Evolutionary conservation across 1,140 invertebrate species (phyloP).

Genomic region (Zaprionus capensis): DNA sequence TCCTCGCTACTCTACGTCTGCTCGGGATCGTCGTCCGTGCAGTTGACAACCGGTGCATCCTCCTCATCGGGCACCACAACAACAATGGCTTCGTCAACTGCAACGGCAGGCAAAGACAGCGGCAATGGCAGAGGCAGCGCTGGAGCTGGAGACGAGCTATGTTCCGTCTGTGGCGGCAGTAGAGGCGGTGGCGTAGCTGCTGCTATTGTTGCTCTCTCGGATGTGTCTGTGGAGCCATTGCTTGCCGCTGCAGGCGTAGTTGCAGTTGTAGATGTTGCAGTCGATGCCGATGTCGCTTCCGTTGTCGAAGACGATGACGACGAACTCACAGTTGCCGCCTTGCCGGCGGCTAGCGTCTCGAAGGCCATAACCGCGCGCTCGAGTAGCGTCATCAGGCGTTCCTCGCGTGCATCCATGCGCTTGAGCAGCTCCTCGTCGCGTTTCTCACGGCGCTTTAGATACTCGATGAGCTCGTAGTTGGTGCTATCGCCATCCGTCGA

Average conservation of each 20-base stretch:
- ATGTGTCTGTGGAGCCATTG: background rate
- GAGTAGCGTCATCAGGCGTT: slow-evolving; percentile 71
- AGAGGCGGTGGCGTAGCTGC: background rate
- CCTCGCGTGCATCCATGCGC: slow-evolving; percentile 81
- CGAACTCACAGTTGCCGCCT: background rate
- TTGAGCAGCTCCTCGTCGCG: slow-evolving; percentile 78
- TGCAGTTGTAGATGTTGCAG: background rate
- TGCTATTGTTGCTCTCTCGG: background rate
- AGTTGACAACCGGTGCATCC: background rate
- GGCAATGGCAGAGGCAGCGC: background rate
- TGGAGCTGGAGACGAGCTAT: background rate
- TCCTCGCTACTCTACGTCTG: slow-evolving; percentile 9
- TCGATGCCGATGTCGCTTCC: background rate
- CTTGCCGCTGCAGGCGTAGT: background rate
- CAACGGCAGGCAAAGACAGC: slow-evolving; percentile 5
- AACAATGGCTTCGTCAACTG: slow-evolving; percentile 23
- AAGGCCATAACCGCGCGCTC: slow-evolving; percentile 80
- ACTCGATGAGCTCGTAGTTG: slow-evolving; percentile 82
- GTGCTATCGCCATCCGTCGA: slow-evolving; percentile 82
- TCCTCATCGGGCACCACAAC: slow-evolving; percentile 41
- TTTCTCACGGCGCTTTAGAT: slow-evolving; percentile 79
- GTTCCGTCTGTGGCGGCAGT: background rate
- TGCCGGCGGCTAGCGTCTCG: slow-evolving; percentile 62
- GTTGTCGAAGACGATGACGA: background rate
- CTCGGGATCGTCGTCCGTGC: background rate